phyloP scores from a whole-genome alignment of 2,888 invertebrate genomes.

The Caenorhabditis virilis region DNA sequence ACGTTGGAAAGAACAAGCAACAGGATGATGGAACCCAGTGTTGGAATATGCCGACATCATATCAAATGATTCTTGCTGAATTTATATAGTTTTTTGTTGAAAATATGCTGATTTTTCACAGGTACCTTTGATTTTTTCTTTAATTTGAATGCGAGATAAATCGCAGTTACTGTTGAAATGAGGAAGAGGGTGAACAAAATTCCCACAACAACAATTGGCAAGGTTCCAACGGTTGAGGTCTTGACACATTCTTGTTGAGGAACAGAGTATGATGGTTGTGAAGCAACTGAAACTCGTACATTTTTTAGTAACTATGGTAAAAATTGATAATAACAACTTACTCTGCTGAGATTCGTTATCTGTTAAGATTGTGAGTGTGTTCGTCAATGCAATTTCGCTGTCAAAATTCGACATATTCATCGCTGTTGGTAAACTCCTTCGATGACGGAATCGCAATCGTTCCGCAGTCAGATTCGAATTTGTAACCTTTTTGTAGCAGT shows the following conservation, averaged over 20 bases:
- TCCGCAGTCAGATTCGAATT: slow-evolving; percentile 53
- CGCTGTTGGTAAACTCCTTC: slow-evolving; percentile 11
- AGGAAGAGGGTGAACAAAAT: slow-evolving; percentile 9
- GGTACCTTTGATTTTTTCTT: slow-evolving; percentile 16
- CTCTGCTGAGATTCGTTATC: slow-evolving; percentile 20
- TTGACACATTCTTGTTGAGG: slow-evolving; percentile 9
- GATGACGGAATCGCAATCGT: slow-evolving; percentile 50
- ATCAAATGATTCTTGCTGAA: slow-evolving; percentile 34
- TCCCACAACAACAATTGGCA: slow-evolving; percentile 12
- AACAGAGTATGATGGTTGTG: slow-evolving; percentile 1
- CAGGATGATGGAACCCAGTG: slow-evolving; percentile 15
- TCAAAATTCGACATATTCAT: not conserved
- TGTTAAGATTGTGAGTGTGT: slow-evolving; percentile 37
- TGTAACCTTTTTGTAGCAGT: slow-evolving; percentile 50
- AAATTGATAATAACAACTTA: slow-evolving; percentile 5
- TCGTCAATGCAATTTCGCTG: slow-evolving; percentile 17
- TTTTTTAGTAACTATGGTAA: not conserved
- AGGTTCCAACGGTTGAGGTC: slow-evolving; percentile 4
- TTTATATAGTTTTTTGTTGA: not conserved
- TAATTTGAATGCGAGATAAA: slow-evolving; percentile 31
- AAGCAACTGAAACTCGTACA: slow-evolving; percentile 4
- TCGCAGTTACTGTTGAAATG: slow-evolving; percentile 12
- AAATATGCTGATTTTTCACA: not conserved
- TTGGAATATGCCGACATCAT: slow-evolving; percentile 38
- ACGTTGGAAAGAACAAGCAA: slow-evolving; percentile 25